Evolutionary conservation across 2,888 invertebrate species (phyloP).

Genomic region (Smittia sp.): DNA sequence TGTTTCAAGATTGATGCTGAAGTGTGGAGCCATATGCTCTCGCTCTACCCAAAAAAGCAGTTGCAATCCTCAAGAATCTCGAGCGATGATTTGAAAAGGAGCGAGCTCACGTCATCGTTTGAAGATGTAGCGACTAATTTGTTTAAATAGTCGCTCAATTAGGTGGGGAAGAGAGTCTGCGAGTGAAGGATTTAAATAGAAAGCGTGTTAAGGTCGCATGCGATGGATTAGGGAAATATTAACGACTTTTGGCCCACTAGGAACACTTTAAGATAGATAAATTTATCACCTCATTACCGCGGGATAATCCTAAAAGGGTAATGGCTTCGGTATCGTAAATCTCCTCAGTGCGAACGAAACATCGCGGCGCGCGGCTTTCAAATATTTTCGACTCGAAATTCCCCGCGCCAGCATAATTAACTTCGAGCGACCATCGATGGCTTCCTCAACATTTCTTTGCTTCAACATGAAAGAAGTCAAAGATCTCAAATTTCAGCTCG

Average conservation of each 20-base stretch:
- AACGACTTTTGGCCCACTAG: constrained; percentile 7
- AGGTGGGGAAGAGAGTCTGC: neutral
- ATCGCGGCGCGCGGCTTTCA: neutral
- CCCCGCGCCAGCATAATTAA: neutral
- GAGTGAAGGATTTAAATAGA: constrained; percentile 19
- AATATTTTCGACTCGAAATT: neutral
- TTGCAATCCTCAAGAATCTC: neutral
- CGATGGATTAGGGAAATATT: constrained; percentile 15
- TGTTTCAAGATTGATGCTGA: neutral
- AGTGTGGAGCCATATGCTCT: constrained; percentile 6
- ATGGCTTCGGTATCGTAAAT: constrained; percentile 22
- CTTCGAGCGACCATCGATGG: neutral
- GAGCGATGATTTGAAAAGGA: neutral
- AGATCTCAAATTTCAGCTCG: neutral
- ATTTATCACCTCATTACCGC: constrained; percentile 20
- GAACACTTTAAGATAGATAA: constrained; percentile 28
- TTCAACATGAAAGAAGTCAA: neutral
- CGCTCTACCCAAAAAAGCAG: neutral
- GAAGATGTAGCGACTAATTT: constrained; percentile 3
- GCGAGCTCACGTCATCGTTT: neutral
- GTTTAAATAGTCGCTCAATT: constrained; percentile 13
- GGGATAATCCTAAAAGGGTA: constrained; percentile 27
- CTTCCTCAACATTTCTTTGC: neutral
- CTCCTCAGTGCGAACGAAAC: neutral
- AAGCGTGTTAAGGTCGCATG: constrained; percentile 33